A percentile compares a stretch with the other conserved stretches of the same genome.
These are phyloP conservation scores for Acleris holmiana DNA, from an alignment of 2,888 invertebrate genomes.

Conservation along the genomic window DNA sequence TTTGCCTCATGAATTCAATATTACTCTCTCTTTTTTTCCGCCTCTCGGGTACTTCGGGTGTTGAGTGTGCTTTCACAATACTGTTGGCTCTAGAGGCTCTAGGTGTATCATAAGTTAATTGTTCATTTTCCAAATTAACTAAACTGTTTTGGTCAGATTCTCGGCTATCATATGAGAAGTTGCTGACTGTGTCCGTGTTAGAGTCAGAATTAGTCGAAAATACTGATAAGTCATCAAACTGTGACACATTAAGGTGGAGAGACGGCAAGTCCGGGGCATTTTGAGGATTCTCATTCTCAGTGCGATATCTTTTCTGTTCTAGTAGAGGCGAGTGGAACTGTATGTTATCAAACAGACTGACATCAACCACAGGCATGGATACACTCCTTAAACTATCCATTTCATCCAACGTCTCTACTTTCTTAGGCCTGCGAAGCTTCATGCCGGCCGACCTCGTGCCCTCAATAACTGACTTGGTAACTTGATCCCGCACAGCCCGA, in stretches of 20 bases:
- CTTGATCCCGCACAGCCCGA: constrained; percentile 78
- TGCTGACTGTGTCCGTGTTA: constrained; percentile 66
- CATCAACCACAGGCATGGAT: constrained; percentile 83
- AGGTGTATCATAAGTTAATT: constrained; percentile 72
- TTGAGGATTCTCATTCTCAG: constrained; percentile 47
- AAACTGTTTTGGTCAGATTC: constrained; percentile 56
- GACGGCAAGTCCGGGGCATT: constrained; percentile 53
- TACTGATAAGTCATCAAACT: constrained; percentile 69
- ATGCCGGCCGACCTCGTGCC: constrained; percentile 85
- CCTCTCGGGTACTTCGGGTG: constrained; percentile 66
- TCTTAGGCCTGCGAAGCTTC: constrained; percentile 66
- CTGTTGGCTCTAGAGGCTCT: constrained; percentile 66
- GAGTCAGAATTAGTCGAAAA: constrained; percentile 72
- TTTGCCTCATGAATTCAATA: constrained; percentile 63
- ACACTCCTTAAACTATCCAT: constrained; percentile 72
- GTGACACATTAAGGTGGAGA: constrained; percentile 58
- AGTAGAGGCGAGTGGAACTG: constrained; percentile 86
- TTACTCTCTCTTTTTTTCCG: constrained; percentile 58
- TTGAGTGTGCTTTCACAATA: constrained; percentile 57
- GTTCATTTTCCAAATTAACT: constrained; percentile 52
- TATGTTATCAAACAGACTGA: constrained; percentile 86
- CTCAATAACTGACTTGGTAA: constrained; percentile 86
- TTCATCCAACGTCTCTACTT: constrained; percentile 51
- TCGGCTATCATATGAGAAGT: constrained; percentile 65
- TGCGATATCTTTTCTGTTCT: constrained; percentile 66